phyloP scores from a whole-genome alignment of 2,888 invertebrate species.

The Amphipoea lucens region DNA sequence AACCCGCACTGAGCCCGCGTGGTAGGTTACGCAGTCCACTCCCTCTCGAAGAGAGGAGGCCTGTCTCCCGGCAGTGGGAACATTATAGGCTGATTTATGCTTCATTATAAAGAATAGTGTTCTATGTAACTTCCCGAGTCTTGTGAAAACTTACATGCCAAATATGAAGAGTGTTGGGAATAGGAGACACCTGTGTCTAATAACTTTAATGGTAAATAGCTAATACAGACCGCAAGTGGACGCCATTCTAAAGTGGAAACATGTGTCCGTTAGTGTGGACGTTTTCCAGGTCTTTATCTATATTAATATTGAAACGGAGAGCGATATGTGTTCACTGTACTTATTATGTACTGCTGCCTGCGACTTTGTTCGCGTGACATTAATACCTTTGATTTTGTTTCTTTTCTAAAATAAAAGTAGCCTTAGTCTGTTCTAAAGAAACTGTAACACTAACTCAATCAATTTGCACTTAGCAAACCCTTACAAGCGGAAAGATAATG shows the following conservation, averaged over 20 bases:
- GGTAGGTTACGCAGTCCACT: no score
- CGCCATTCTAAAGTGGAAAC: slow-evolving; percentile 2
- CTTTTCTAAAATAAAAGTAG: no score
- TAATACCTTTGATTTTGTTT: no score
- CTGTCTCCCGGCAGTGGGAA: no score
- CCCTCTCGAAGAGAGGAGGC: no score
- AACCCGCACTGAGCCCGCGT: no score
- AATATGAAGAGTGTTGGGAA: neutral
- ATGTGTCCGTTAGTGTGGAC: slow-evolving; percentile 25
- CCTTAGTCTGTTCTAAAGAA: neutral
- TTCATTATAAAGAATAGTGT: neutral
- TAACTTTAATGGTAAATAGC: neutral
- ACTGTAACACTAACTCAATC: slow-evolving; percentile 42
- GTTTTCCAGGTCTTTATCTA: neutral
- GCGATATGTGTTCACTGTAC: neutral
- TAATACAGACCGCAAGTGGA: slow-evolving; percentile 13
- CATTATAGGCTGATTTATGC: no score
- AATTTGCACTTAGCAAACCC: slow-evolving; percentile 47
- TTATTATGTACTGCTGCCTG: neutral
- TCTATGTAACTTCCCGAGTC: neutral
- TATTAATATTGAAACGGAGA: slow-evolving; percentile 13
- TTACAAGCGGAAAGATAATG: slow-evolving; percentile 55
- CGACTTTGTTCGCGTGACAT: no score
- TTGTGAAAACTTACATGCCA: neutral
- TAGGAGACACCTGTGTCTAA: slow-evolving; percentile 27